These are phyloP conservation scores for Drosophila borborema DNA, from an alignment of 2,888 invertebrate genomes.

Conservation along the genomic window DNA sequence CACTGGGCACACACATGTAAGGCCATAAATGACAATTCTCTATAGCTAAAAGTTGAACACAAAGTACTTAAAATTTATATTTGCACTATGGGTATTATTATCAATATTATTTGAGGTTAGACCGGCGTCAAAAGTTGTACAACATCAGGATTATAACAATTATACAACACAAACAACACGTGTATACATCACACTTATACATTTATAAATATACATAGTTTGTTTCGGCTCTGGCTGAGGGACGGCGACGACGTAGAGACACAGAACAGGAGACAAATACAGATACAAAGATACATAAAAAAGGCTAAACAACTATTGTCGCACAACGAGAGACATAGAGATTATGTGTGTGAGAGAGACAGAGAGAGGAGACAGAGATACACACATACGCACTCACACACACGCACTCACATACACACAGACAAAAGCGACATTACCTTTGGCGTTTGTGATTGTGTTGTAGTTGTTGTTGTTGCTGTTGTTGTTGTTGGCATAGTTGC, in stretches of 20 bases:
- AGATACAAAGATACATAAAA: slow-evolving; percentile 20
- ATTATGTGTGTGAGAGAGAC: slow-evolving; percentile 6
- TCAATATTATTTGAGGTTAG: slow-evolving; percentile 32
- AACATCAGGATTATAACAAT: slow-evolving; percentile 42
- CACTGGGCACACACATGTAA: neutral
- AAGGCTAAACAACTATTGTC: slow-evolving; percentile 58
- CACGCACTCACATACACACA: slow-evolving; percentile 16
- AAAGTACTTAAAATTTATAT: slow-evolving; percentile 14
- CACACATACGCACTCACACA: slow-evolving; percentile 9
- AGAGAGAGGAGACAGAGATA: slow-evolving; percentile 10
- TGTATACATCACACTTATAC: slow-evolving; percentile 11
- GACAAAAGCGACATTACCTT: slow-evolving; percentile 76
- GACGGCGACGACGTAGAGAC: neutral
- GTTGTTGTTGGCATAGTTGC: slow-evolving; percentile 63
- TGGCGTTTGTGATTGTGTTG: slow-evolving; percentile 76
- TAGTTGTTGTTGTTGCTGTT: slow-evolving; percentile 57
- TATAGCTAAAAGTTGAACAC: slow-evolving; percentile 3
- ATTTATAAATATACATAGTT: slow-evolving; percentile 16
- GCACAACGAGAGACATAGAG: slow-evolving; percentile 44
- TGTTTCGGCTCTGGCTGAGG: slow-evolving; percentile 16
- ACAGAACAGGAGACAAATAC: slow-evolving; percentile 26
- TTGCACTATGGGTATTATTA: slow-evolving; percentile 7
- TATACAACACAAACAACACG: slow-evolving; percentile 52
- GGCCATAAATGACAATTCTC: neutral
- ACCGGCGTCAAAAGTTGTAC: slow-evolving; percentile 29